Base-by-base conservation (phyloP, 2,113 vertebrate species). In the Sapayoa aenigma region DNA sequence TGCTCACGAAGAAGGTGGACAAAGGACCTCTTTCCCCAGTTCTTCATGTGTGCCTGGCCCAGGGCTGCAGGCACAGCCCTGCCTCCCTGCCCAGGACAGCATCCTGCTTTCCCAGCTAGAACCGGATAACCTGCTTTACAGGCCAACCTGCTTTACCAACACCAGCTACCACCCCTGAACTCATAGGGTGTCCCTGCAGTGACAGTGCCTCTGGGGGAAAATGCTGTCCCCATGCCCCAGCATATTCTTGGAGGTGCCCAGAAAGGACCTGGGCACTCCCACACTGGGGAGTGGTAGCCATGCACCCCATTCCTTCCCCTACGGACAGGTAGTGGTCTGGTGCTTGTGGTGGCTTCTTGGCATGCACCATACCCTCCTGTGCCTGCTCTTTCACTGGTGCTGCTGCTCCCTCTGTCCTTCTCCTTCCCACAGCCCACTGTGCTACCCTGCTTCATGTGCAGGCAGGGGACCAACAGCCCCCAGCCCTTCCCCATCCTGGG, bases 231-330 rank as follows among this genome's bases (percentile, higher is more conserved):
- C 19, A 11, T 9, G 50, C 20, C 52, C 50, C 60, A 23, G 11
- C 44, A 44, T 0, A 1, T 31, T 47, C 22, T 24, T 53, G 10
- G 19, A 25, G 18, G 9, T 7, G 27, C 11, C 30, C 33, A 41
- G 22, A 37, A 30, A 9, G 23, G 39, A 79, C 6, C 58, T 62
- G 75, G 49, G 33, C 23, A 17, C 18, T 76, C 24, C 17, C 24
- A 14, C 31, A 27, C 5, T 2, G 5, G 10, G 15, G 4, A 81
- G 11, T 4, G 11, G 44, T 73, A 50, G 21, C 50, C 1, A 0
- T 39, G 27, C 73, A 81, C 21, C 66, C 59, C 18, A 31, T 69
- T 60, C 22, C 42, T 74, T 77, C 31, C 27, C 12, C 31, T 41
- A 37, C 41, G 35, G 39, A 75, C 30, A 46, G 27, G 16, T 8